Evolutionary conservation across 2,797 vertebrate genomes (phyloP).

Genomic region (Bufotes viridis): DNA sequence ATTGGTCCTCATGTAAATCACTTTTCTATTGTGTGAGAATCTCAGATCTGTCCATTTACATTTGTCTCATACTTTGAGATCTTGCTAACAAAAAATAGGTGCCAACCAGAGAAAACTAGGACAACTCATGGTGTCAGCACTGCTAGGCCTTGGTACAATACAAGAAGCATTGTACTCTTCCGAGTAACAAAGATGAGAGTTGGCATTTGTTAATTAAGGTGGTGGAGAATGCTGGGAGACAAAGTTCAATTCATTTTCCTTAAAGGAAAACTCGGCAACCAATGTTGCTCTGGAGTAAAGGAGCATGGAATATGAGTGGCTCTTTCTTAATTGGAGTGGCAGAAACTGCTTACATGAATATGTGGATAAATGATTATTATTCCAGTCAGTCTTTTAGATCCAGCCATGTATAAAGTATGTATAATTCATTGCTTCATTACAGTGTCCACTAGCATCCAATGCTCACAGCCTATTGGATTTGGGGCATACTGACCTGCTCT

Average conservation of each 20-base stretch:
- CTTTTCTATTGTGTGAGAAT: slow-evolving; percentile 12
- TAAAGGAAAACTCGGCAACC: slow-evolving; percentile 10
- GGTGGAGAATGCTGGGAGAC: slow-evolving; percentile 14
- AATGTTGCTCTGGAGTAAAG: slow-evolving; percentile 11
- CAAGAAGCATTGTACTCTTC: slow-evolving; percentile 27
- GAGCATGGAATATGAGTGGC: slow-evolving; percentile 15
- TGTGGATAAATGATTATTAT: slow-evolving; percentile 31
- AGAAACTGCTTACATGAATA: slow-evolving; percentile 25
- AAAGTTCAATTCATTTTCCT: slow-evolving; percentile 30
- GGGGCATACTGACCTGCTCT: background rate
- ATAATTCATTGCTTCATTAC: slow-evolving; percentile 17
- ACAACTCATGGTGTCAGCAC: slow-evolving; percentile 20
- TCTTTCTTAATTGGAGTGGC: slow-evolving; percentile 34
- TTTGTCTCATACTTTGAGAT: slow-evolving; percentile 24
- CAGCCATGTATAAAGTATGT: slow-evolving; percentile 42
- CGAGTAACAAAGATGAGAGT: slow-evolving; percentile 34
- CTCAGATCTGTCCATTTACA: slow-evolving; percentile 17
- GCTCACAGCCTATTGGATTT: background rate
- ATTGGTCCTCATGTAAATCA: slow-evolving; percentile 19
- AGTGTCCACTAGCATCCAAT: slow-evolving; percentile 14
- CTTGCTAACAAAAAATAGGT: slow-evolving; percentile 1
- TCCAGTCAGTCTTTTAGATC: slow-evolving; percentile 24
- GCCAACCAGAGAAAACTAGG: slow-evolving; percentile 41
- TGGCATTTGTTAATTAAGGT: slow-evolving; percentile 43
- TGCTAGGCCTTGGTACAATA: slow-evolving; percentile 22